Evolutionary conservation across 2,113 vertebrate species (phyloP), one percentile per base, ranked within the genome.

Genomic region (Condylura cristata): DNA sequence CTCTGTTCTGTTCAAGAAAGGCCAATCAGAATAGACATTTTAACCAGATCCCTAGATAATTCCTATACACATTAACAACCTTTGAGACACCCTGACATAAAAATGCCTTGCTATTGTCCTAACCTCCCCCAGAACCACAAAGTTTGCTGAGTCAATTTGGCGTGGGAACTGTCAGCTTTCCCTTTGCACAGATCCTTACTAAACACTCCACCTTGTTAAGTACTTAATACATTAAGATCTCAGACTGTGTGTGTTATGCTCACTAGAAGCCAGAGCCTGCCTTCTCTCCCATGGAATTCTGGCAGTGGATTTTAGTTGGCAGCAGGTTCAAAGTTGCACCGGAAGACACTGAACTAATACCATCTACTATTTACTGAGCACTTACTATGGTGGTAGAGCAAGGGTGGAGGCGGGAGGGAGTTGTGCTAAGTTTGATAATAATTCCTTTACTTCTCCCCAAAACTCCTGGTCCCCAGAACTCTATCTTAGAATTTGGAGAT

Each of bases 331-430:
- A 76, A 88, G 61, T 37, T 90, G 63, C 41, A 48, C 65, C 6
- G 37, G 44, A 90, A 84, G 66, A 95, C 58, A 53, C 70, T 63
- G 46, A 91, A 75, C 88, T 86, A 94, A 56, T 8, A 53, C 61
- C 37, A 46, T 28, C n/a, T 85, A 26, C 81, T 90, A 72, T 86
- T 87, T 92, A 89, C 82, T 86, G 91, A 83, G 86, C 61, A 82
- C 51, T 76, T 74, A 71, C 70, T 89, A 37, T 76, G 5, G 48
- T 51, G 48, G 48, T 16, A 16, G 48, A 51, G 48, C 4, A 16
- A 7, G 37, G 24, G 46, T 53, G 41, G 60, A 44, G 20, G 10
- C 34, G 24, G 17, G 53, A 22, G 53, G 53, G 53, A 56, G 53
- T 20, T 56, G 30, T 16, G 44, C 48, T 79, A 34, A 24, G 24